phyloP scores from a whole-genome alignment of 2,797 vertebrate species.

The Urosaurus nigricauda region DNA sequence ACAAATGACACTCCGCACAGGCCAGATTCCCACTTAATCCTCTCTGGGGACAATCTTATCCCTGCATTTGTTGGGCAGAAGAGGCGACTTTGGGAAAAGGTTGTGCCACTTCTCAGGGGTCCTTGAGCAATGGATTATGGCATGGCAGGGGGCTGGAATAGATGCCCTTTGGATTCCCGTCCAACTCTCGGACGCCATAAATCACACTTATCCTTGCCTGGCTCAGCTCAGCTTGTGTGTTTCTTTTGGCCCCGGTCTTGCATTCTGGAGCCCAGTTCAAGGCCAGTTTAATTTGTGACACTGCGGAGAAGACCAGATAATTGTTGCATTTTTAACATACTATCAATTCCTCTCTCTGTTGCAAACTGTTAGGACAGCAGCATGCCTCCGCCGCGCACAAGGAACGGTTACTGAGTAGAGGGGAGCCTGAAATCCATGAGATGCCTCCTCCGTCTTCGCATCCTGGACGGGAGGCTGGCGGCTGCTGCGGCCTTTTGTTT shows the following conservation, averaged over 20 bases:
- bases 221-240: not conserved
- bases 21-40: too few species aligned
- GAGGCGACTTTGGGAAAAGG: too few species aligned
- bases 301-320: conserved; percentile 50
- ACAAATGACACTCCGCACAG: too few species aligned
- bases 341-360: conserved; percentile 50
- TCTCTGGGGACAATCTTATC: not conserved
- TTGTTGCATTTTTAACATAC: conserved; percentile 64
- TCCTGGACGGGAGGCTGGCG: conserved; percentile 39
- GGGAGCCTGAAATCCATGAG: conserved; percentile 53
- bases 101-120: too few species aligned
- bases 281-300: conserved; percentile 60
- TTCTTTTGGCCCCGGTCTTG: conserved; percentile 48
- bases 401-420: conserved; percentile 46
- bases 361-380: conserved; percentile 44
- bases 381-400: conserved; percentile 22
- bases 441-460: conserved; percentile 50
- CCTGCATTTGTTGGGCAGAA: too few species aligned
- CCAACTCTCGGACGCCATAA: not conserved
- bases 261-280: conserved; percentile 53
- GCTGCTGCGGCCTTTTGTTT: conserved; percentile 51
- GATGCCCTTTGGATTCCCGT: not conserved
- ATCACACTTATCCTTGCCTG: not conserved
- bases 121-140: too few species aligned
- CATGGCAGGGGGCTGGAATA: too few species aligned